Evolutionary conservation across 2,888 invertebrate species (phyloP).

Genomic region (Stomorhina lunata): DNA sequence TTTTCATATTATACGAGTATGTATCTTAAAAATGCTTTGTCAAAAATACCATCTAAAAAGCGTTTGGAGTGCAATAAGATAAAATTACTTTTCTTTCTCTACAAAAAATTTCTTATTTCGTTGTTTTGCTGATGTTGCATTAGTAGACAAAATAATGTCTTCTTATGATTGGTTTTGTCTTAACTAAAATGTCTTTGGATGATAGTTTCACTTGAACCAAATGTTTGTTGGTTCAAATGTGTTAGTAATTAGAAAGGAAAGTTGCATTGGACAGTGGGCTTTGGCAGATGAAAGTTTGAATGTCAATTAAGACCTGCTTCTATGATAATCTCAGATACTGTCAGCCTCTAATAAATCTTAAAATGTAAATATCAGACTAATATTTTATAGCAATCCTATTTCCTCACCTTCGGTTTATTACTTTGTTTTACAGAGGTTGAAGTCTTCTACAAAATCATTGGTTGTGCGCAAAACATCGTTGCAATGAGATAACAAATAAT

Average conservation of each 20-base stretch:
- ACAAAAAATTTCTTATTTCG: constrained; percentile 25
- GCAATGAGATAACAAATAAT: too few relatives aligned
- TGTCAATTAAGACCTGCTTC: too few relatives aligned
- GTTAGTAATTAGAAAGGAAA: constrained; percentile 52
- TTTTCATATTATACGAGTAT: neutral
- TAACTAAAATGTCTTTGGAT: neutral
- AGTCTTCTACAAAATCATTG: too few relatives aligned
- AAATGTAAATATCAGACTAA: too few relatives aligned
- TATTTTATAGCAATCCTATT: too few relatives aligned
- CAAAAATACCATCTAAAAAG: constrained; percentile 48
- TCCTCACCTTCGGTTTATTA: too few relatives aligned
- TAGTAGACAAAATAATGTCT: constrained; percentile 59
- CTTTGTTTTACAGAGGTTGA: too few relatives aligned
- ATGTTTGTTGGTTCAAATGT: constrained; percentile 29
- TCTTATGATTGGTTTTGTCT: constrained; percentile 62
- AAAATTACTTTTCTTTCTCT: constrained; percentile 51
- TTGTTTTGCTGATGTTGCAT: constrained; percentile 61
- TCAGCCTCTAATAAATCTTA: too few relatives aligned
- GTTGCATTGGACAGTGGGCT: constrained; percentile 2
- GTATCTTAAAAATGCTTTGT: constrained; percentile 50
- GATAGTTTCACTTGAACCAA: constrained; percentile 1
- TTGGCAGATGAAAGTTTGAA: neutral
- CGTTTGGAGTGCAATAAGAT: constrained; percentile 48
- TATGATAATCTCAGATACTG: too few relatives aligned
- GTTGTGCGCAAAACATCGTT: too few relatives aligned